Evolutionary conservation across 1,140 invertebrate species (phyloP).

Genomic region (Halotydeus destructor): DNA sequence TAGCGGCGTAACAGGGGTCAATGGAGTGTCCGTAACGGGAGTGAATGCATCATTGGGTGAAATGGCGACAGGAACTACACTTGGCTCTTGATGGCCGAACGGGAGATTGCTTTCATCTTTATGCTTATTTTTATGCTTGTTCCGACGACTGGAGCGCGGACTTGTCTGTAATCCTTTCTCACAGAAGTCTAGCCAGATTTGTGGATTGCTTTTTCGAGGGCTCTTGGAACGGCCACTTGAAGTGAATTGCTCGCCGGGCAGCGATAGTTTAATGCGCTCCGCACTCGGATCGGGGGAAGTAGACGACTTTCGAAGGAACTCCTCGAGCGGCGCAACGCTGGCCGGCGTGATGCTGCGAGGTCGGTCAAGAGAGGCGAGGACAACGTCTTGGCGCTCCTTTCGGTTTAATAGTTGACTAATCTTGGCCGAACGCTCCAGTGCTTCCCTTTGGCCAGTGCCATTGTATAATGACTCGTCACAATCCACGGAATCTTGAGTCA

Average conservation of each 20-base stretch:
- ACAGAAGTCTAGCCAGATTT: constrained; percentile 39
- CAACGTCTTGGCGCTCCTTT: constrained; percentile 46
- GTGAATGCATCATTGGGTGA: constrained; percentile 5
- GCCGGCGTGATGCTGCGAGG: constrained; percentile 63
- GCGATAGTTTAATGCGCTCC: constrained; percentile 19
- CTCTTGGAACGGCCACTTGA: constrained; percentile 18
- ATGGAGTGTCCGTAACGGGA: constrained; percentile 4
- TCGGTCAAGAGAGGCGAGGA: constrained; percentile 59
- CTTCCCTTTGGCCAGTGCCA: not conserved
- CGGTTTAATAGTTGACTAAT: constrained; percentile 44
- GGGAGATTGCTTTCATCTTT: constrained; percentile 13
- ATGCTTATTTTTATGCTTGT: constrained; percentile 24
- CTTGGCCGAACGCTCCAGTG: constrained; percentile 4
- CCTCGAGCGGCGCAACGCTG: constrained; percentile 50
- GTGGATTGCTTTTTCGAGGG: constrained; percentile 24
- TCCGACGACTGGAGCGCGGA: too few species aligned
- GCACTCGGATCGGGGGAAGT: constrained; percentile 16
- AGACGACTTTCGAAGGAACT: constrained; percentile 30
- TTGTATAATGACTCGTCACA: constrained; percentile 15
- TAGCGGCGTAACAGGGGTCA: constrained; percentile 14
- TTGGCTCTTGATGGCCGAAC: constrained; percentile 2
- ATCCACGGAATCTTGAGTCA: constrained; percentile 17
- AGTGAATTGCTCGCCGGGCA: constrained; percentile 18
- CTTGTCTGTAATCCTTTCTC: constrained; percentile 33
- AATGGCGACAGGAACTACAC: constrained; percentile 5